phyloP scores from a whole-genome alignment of 2,888 invertebrate species.

The Drosophila sordidula region DNA sequence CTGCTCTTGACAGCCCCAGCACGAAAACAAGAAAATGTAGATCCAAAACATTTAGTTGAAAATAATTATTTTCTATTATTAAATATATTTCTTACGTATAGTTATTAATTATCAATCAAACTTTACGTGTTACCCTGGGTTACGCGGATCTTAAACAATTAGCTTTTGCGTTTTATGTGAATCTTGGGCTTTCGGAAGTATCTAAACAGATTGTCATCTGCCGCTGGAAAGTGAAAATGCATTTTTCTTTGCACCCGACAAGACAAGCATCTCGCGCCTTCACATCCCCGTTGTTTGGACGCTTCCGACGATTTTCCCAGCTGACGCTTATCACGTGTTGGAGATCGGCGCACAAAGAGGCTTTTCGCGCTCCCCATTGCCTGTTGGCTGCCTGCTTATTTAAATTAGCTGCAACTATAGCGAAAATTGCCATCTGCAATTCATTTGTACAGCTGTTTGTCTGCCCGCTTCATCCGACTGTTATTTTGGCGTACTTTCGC shows the following conservation, averaged over 20 bases:
- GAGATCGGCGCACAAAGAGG: conserved; percentile 72
- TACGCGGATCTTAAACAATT: no score
- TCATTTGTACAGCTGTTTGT: conserved; percentile 74
- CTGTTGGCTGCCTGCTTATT: conserved; percentile 67
- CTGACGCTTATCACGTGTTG: conserved; percentile 72
- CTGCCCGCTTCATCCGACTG: conserved; percentile 46
- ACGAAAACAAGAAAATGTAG: conserved; percentile 24
- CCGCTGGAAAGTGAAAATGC: conserved; percentile 50
- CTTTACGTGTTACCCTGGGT: no score
- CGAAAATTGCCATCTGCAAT: conserved; percentile 65
- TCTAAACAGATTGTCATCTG: conserved; percentile 15
- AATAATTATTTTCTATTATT: no score
- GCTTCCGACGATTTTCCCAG: conserved; percentile 56
- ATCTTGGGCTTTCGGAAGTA: background rate
- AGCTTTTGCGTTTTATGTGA: background rate
- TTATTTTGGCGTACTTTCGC: conserved; percentile 72
- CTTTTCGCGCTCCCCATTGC: conserved; percentile 71
- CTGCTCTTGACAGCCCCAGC: conserved; percentile 59
- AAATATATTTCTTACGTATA: no score
- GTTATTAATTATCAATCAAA: no score
- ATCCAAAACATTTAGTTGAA: conserved; percentile 11
- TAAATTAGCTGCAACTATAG: conserved; percentile 69
- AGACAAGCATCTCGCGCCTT: conserved; percentile 70
- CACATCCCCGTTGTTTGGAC: background rate
- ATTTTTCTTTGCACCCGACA: conserved; percentile 37